Base-by-base conservation (phyloP, 2,888 invertebrate species). In the Dryadula phaetusa region DNA sequence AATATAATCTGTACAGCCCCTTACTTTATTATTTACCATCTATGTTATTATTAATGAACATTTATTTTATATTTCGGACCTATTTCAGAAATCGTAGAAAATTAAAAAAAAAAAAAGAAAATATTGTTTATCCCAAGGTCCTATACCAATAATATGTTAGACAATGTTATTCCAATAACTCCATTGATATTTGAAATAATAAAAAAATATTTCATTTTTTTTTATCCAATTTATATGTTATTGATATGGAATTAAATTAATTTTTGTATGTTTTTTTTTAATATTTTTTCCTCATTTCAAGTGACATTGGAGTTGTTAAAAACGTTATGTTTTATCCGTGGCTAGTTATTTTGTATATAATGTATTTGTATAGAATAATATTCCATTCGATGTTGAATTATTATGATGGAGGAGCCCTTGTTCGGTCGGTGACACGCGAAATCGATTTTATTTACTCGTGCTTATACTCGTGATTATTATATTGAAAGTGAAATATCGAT, bases 311-410 rank as follows among this genome's bases (percentile, higher is more conserved):
- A 22, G 56, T 28, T 42, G 12, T 62, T 32, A 32, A 8, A n/a
- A 32, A 32, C 34, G 66, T 69, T 66, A 52, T 34, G 22, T 66
- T 44, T 54, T 47, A 37, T 68, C 66, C 60, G 61, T 52, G 37
- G 62, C 54, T 65, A 69, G 70, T 75, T 73, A 66, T 70, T 60
- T 70, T 76, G 76, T 76, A 76, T 72, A 76, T 76, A 76, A 67
- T 68, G 65, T 69, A 70, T 67, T 60, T 71, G 70, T 72, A 69
- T 67, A 69, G 69, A 69, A 52, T 5, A 37, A 37, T 37, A 37
- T 60, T 65, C 49, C 58, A 65, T 60, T 49, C 49, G 42, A 58
- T 60, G 42, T 44, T 42, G 40, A 12, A 42, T 28, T 44, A 42
- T 28, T 44, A 22, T 37, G 14, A 37, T 56, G 8, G 37, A 40